Evolutionary conservation across 2,797 vertebrate genomes (phyloP), one percentile per base, ranked within the genome.

Genomic region (Cebuella pygmaea): DNA sequence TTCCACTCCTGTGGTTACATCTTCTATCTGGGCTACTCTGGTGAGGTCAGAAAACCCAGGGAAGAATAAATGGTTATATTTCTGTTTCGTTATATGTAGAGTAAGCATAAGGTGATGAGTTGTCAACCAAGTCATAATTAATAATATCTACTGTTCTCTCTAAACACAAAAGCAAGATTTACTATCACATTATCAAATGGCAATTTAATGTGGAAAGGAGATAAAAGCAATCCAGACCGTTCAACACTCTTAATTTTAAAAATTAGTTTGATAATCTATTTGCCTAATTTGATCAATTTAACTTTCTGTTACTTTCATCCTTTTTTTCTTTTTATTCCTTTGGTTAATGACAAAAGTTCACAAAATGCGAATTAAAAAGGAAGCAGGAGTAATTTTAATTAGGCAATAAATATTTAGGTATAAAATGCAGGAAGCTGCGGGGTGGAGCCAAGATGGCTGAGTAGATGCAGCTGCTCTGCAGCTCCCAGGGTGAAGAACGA

Each of bases 251-350:
- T 93, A 85, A 90, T 57, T 90, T 59, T 8, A 88, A 96, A 96
- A 93, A 89, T 95, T 75, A 93, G 72, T 91, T 64, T 93, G 64
- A 91, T 70, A 91, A 2, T 94, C 44, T 92, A 57, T 94, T 94
- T 61, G 39, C 50, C 39, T 92, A 82, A 86, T 95, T 92, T 92
- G 80, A 91, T 96, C 59, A 48, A 90, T 94, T 78, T 90, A 50
- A 59, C 27, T 93, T 95, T 95, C 76, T 93, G 13, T 95, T 83
- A 64, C 55, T 95, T 95, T 87, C 36, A 52, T 90, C 61, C 61
- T 59, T 92, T 55, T 93, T 90, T 74, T 50, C 33, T 44, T 52
- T 80, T 72, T 86, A 36, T 24, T 17, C 27, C 72, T 92, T 83
- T 83, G 59, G 74, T 86, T 92, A 95, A 67, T 92, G 59, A 88